phyloP scores from a whole-genome alignment of 1,140 invertebrate species.

The Hesperophylax magnus region DNA sequence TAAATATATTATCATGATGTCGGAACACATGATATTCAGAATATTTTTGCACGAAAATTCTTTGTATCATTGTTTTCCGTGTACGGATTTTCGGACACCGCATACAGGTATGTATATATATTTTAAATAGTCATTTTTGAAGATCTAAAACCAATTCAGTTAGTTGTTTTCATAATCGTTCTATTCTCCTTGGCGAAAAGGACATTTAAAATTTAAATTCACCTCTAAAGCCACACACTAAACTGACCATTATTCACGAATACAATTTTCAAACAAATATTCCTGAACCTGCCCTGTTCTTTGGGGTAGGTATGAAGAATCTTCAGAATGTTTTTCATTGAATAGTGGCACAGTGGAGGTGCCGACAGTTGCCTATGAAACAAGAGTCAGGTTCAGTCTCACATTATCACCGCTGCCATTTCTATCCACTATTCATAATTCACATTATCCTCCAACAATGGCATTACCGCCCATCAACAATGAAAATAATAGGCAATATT shows the following conservation, averaged over 20 bases:
- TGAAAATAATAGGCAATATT: constrained; percentile 8
- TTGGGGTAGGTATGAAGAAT: background rate
- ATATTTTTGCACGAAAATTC: no score
- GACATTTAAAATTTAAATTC: no score
- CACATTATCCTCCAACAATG: constrained; percentile 1
- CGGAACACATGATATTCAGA: no score
- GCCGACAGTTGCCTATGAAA: constrained; percentile 20
- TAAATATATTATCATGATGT: no score
- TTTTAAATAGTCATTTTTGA: no score
- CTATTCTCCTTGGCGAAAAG: no score
- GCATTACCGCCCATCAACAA: constrained; percentile 33
- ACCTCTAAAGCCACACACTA: no score
- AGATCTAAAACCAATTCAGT: no score
- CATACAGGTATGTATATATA: no score
- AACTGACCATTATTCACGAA: background rate
- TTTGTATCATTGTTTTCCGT: no score
- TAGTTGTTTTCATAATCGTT: no score
- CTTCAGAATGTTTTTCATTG: background rate
- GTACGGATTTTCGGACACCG: no score
- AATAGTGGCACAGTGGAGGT: background rate
- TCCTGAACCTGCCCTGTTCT: background rate
- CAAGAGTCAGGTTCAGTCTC: constrained; percentile 32
- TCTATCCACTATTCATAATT: constrained; percentile 9
- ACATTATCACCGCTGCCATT: background rate
- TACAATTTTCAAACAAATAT: background rate